Evolutionary conservation across 2,888 invertebrate species (phyloP).

Genomic region (Heliconius ismenius): DNA sequence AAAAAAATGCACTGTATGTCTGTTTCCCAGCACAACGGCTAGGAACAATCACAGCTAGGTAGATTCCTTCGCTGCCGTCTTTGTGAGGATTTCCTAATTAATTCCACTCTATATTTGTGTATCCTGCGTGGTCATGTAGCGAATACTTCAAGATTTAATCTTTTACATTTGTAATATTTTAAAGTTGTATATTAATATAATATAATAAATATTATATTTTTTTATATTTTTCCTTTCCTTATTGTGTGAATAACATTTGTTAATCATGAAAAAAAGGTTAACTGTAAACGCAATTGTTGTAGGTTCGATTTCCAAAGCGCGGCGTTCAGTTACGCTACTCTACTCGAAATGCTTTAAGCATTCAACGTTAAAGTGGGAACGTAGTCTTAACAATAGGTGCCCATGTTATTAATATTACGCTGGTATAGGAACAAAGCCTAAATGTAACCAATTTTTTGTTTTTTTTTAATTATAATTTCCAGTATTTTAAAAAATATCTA

Average conservation of each 20-base stretch:
- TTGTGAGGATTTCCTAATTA: slow-evolving; percentile 17
- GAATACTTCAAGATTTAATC: background rate
- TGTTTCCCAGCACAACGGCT: background rate
- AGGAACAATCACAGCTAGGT: background rate
- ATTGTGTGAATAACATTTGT: background rate
- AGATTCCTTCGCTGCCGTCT: background rate
- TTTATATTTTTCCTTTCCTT: background rate
- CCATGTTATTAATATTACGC: no score
- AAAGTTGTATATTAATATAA: background rate
- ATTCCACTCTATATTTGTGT: slow-evolving; percentile 2
- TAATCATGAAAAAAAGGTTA: background rate
- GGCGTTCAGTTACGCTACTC: no score
- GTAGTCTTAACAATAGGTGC: no score
- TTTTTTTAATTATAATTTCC: no score
- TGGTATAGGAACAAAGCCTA: no score
- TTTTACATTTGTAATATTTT: background rate
- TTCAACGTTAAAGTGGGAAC: no score
- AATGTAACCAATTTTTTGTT: no score
- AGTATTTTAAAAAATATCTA: no score
- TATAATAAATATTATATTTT: background rate
- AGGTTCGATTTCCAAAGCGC: no score
- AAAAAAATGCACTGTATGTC: background rate
- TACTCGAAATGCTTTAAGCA: no score
- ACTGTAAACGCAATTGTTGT: background rate
- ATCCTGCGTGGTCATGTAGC: slow-evolving; percentile 7